Conservation (phyloP, 2,888 invertebrate genomes). For the Acronicta leporina region DNA sequence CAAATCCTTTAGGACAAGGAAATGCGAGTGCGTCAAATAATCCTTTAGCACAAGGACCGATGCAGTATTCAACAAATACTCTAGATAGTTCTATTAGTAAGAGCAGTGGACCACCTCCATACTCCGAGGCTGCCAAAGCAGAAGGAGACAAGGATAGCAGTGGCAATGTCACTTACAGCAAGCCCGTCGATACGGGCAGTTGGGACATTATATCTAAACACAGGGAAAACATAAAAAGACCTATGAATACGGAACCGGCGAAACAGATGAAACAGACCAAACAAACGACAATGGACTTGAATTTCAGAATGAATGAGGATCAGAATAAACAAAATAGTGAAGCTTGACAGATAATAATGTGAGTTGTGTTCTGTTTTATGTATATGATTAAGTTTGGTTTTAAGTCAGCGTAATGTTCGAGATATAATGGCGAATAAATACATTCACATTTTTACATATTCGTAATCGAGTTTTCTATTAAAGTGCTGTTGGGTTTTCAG, state of each 20-base stretch:
- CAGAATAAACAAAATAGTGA: constrained; percentile 68
- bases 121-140: constrained; percentile 58
- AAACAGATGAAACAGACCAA: constrained; percentile 49
- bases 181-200: constrained; percentile 73
- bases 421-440: constrained; percentile 14
- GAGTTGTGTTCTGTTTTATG: constrained; percentile 4
- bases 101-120: constrained; percentile 80
- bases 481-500: not conserved
- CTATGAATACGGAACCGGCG: constrained; percentile 48
- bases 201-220: constrained; percentile 89
- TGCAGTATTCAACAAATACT: constrained; percentile 72
- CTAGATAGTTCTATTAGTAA: constrained; percentile 82
- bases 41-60: constrained; percentile 33
- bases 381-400: constrained; percentile 7
- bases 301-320: constrained; percentile 66
- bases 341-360: constrained; percentile 54
- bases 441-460: constrained; percentile 36
- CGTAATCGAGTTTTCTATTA: not conserved
- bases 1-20: constrained; percentile 42
- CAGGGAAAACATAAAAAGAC: constrained; percentile 77
- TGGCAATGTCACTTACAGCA: constrained; percentile 73
- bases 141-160: constrained; percentile 59
- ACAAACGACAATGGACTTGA: constrained; percentile 74
- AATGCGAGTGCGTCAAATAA: constrained; percentile 29
- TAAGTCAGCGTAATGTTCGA: constrained; percentile 1